Base-by-base conservation (phyloP, 2,113 vertebrate genomes). In the Litocranius walleri region DNA sequence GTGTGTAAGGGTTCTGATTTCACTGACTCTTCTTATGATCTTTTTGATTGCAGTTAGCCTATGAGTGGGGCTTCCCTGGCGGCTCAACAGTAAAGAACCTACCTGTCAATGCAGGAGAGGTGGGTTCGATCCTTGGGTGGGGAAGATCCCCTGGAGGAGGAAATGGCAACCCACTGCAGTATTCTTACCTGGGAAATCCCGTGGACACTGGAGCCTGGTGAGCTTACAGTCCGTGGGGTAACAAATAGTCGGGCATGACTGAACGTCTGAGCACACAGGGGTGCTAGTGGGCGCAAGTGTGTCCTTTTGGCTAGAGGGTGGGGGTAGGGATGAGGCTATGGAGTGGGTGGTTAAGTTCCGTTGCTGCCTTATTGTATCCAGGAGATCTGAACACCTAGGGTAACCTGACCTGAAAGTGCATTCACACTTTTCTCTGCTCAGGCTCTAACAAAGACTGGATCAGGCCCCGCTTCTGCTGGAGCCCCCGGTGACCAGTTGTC, bases 41-140 rank as follows among this genome's bases (percentile, higher is more conserved):
- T 56, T 56, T 56, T 40, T 27, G 21, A 84, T 84, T 27, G 3
- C n/a, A 27, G n/a, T n/a, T 40, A 7, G 14, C n/a, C 81, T 15
- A 14, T 16, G n/a, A 52, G 21, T 57, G n/a, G 67, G 67, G 19
- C 67, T 74, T 74, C 36, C 67, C 19, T 36, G 36, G 67, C 3
- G 1, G 21, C 10, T 6, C 36, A 40, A 36, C 1, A 0, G 10
- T 74, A 3, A 74, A 40, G 36, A 40, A 74, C n/a, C n/a, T 36
- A 40, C 36, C 19, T 74, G 67, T 1, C n/a, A 74, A 12, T 11
- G 2, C 36, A 25, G 36, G 19, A 21, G 64, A 36, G 2, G 0
- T 21, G 64, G n/a, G 17, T 71, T 71, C 0, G 4, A 10, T 36
- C 64, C 64, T 5, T 36, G 64, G 64, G n/a, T 71, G 16, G 17